Evolutionary conservation across 2,113 vertebrate genomes (phyloP), one percentile per base, ranked within the genome.

Genomic region (Carlito syrichta): DNA sequence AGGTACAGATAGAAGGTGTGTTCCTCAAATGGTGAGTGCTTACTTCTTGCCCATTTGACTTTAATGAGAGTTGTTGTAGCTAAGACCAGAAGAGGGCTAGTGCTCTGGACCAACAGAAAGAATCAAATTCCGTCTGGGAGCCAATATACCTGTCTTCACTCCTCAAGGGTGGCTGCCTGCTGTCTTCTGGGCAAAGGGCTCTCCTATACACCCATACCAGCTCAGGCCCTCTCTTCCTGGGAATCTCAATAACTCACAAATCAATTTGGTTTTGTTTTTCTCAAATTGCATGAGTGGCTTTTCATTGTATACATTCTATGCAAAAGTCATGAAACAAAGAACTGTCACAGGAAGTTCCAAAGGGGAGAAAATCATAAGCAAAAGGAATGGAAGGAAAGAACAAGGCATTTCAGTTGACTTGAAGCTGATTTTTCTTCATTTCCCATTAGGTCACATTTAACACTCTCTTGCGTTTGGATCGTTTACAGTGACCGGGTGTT

Each of bases 241-340:
- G 16, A 10, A 87, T 52, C 5, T 27, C 8, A 35, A 22, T 20
- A 90, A 84, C 25, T 4, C 54, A 58, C 52, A 58, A 30, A 84
- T 40, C 43, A 90, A 81, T 66, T 71, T 92, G 32, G 5, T 17
- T 97, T 81, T 86, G 48, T 82, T 96, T 77, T 97, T 86, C 48
- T 86, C 79, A 83, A 90, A 87, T 90, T 62, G 56, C 16, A 48
- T 13, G 86, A 45, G 16, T 76, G 23, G 9, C 4, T 38, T 97
- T 97, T 96, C 45, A 25, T 73, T 89, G 23, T 22, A 43, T 30
- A 62, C 50, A 62, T 79, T 83, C n/a, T 83, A 56, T 56, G 32
- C 14, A 73, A 77, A 96, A 89, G 43, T 89, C 13, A 62, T 73
- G 43, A 86, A 78, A 83, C 30, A 56, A 73, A 56, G 30, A 89